Conservation (phyloP, 2,113 vertebrate genomes). For the Apodemus sylvaticus region DNA sequence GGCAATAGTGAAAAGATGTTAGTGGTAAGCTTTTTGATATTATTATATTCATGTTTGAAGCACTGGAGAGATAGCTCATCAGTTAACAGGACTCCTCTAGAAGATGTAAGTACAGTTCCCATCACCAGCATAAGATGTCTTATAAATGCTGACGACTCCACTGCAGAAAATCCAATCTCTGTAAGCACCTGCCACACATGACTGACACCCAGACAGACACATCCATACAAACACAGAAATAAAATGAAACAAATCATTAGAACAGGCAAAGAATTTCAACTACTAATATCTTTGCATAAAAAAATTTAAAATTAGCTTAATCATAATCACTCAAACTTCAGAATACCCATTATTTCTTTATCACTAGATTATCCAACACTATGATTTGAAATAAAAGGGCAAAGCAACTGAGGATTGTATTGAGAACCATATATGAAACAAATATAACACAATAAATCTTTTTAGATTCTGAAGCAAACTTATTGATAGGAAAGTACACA, state of each 20-base stretch:
- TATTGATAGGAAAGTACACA: not conserved
- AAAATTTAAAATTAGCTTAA: slow-evolving; percentile 23
- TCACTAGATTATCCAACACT: not conserved
- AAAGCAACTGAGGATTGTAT: not conserved
- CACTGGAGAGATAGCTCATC: not conserved
- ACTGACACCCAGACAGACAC: not conserved
- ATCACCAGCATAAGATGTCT: too few relatives aligned
- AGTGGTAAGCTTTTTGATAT: not conserved
- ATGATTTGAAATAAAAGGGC: not conserved
- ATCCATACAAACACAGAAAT: not conserved
- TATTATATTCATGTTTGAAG: not conserved
- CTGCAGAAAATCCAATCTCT: not conserved
- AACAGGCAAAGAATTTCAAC: not conserved
- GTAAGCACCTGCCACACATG: not conserved
- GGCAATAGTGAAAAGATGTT: not conserved
- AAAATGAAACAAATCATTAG: not conserved
- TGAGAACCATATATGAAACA: not conserved
- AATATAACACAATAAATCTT: not conserved
- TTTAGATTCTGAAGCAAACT: not conserved
- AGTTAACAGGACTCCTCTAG: not conserved
- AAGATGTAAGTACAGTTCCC: not conserved
- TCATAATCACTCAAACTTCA: not conserved
- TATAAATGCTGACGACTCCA: not conserved
- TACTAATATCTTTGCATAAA: not conserved
- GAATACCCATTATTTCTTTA: not conserved